Percentiles rank a stretch among this genome's conserved stretches.
phyloP scores from a whole-genome alignment of 2,113 vertebrate genomes.

The Neoarius graeffei region DNA sequence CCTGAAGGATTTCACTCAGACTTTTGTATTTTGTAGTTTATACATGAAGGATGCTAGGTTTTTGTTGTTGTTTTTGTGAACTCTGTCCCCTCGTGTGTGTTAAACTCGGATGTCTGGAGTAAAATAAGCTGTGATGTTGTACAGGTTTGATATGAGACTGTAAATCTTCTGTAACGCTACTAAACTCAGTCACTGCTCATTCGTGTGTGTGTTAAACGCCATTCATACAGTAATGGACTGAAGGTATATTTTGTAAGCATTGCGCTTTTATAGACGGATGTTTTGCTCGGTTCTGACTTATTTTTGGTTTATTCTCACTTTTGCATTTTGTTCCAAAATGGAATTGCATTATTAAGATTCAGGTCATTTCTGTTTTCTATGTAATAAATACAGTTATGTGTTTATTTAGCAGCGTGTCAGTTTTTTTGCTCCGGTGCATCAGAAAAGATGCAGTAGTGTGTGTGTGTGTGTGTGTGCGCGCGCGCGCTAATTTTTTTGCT shows the following conservation, averaged over 20 bases:
- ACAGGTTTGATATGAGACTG: conserved; percentile 54
- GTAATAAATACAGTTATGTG: conserved; percentile 3
- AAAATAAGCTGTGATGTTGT: conserved; percentile 61
- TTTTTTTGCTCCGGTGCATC: not conserved
- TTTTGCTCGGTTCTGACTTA: not conserved
- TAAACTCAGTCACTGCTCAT: not conserved
- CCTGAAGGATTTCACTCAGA: conserved; percentile 38
- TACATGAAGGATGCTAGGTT: conserved; percentile 47
- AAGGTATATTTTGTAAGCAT: not conserved
- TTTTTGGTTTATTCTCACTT: not conserved
- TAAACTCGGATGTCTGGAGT: conserved; percentile 44
- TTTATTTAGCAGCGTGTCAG: not conserved
- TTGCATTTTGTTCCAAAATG: not conserved
- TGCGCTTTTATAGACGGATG: not conserved
- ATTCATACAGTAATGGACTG: not conserved
- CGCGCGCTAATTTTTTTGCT: not conserved
- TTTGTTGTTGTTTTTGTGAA: conserved; percentile 57
- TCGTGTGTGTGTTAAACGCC: not conserved
- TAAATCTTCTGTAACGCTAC: conserved; percentile 31
- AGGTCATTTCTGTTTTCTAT: not conserved
- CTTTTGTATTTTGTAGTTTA: conserved; percentile 71
- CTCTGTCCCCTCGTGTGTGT: conserved; percentile 25
- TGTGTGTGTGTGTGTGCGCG: no score
- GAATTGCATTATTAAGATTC: not conserved
- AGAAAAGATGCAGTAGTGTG: not conserved